Evolutionary conservation across 2,888 invertebrate genomes (phyloP).

Genomic region (Cerceris rybyensis): DNA sequence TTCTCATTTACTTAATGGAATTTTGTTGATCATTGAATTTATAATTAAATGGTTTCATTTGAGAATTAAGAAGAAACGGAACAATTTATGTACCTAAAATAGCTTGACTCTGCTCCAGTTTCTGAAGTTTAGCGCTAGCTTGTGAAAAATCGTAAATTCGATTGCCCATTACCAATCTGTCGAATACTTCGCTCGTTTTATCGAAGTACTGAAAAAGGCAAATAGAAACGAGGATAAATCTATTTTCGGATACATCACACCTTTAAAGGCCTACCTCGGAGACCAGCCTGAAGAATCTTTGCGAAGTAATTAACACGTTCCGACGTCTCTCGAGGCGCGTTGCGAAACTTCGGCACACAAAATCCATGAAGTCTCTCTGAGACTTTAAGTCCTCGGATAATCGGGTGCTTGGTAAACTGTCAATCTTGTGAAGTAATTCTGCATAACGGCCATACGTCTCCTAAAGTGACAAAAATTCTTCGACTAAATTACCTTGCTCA

Average conservation of each 20-base stretch:
- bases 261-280: slow-evolving; percentile 83
- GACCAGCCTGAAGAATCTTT: slow-evolving; percentile 89
- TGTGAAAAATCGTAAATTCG: slow-evolving; percentile 84
- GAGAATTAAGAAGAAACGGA: too few species aligned
- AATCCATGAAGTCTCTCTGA: slow-evolving; percentile 92
- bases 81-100: slow-evolving; percentile 83
- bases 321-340: slow-evolving; percentile 88
- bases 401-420: slow-evolving; percentile 83
- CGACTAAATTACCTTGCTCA: not conserved
- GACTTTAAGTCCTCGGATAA: slow-evolving; percentile 85
- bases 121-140: slow-evolving; percentile 84
- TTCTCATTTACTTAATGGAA: too few species aligned
- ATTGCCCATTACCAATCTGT: slow-evolving; percentile 86
- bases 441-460: slow-evolving; percentile 91
- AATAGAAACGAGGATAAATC: not conserved
- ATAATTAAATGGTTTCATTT: too few species aligned
- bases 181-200: slow-evolving; percentile 86
- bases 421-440: slow-evolving; percentile 89
- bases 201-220: slow-evolving; percentile 84
- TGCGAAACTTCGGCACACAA: slow-evolving; percentile 90
- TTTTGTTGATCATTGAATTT: too few species aligned
- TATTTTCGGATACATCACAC: not conserved
- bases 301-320: slow-evolving; percentile 89
- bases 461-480: slow-evolving; percentile 72
- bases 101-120: slow-evolving; percentile 85